These are phyloP conservation scores for Varanus komodoensis DNA, from an alignment of 2,113 vertebrate species.

Conservation along the genomic window DNA sequence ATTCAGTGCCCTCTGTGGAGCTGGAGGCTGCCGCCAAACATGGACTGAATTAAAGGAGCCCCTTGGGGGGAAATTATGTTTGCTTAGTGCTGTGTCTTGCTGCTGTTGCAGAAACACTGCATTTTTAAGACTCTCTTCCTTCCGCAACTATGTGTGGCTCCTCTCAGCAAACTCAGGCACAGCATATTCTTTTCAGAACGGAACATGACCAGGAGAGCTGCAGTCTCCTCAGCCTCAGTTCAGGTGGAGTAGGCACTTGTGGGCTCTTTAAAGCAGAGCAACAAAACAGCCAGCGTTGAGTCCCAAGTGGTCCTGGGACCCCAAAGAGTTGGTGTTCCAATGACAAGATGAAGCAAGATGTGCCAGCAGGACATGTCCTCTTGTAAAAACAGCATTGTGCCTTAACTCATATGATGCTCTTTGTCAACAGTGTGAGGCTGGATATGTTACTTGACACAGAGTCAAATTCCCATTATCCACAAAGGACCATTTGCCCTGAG, in stretches of 20 bases:
- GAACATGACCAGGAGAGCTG: rapidly evolving
- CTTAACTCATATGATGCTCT: slow-evolving; percentile 3
- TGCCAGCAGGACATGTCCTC: neutral
- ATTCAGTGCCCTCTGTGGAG: neutral
- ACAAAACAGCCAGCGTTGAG: neutral
- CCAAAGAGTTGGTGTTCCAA: neutral
- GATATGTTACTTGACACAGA: neutral
- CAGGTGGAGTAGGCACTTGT: rapidly evolving
- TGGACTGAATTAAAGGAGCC: neutral
- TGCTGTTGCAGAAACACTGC: too few species aligned
- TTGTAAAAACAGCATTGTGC: neutral
- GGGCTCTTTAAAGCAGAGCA: neutral
- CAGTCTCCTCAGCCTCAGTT: neutral
- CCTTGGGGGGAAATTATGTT: neutral
- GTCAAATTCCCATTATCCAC: neutral
- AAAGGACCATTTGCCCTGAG: neutral
- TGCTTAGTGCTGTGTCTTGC: neutral
- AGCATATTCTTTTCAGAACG: neutral
- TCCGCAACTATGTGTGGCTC: neutral
- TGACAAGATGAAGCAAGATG: neutral
- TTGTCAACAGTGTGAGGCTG: slow-evolving; percentile 18
- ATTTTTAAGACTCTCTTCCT: neutral
- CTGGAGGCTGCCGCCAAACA: neutral
- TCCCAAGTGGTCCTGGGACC: neutral
- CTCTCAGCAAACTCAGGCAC: neutral